Evolutionary conservation across 2,113 vertebrate genomes (phyloP).

Genomic region (Lepisosteus oculatus): DNA sequence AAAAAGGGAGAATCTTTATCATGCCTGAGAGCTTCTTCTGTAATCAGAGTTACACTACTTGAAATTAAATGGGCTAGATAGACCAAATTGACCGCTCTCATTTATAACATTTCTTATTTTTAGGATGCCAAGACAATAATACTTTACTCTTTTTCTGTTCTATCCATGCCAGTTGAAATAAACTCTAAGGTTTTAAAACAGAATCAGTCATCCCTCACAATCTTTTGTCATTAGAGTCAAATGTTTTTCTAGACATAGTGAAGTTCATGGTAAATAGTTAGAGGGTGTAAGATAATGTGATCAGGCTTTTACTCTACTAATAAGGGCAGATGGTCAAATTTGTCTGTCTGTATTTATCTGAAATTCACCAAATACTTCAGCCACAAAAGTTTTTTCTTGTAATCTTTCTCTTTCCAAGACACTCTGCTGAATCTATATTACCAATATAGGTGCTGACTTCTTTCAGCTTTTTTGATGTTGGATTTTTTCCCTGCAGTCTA

Average conservation of each 20-base stretch:
- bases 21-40: no score
- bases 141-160: conserved; percentile 50
- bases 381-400: conserved; percentile 66
- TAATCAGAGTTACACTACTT: no score
- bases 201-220: conserved; percentile 63
- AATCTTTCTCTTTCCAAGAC: conserved; percentile 70
- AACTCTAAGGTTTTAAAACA: conserved; percentile 59
- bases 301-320: conserved; percentile 60
- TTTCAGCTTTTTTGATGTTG: neutral
- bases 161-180: conserved; percentile 57
- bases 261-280: conserved; percentile 50
- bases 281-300: conserved; percentile 65
- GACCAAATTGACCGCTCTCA: no score
- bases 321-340: conserved; percentile 68
- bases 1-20: no score
- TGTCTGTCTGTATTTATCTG: conserved; percentile 60
- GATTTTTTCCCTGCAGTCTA: neutral
- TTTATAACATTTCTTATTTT: no score
- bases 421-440: conserved; percentile 64
- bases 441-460: conserved; percentile 60
- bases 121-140: conserved; percentile 46
- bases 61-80: no score
- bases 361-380: conserved; percentile 53
- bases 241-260: conserved; percentile 34
- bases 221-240: conserved; percentile 55